phyloP scores from a whole-genome alignment of 2,888 invertebrate species.

The Brachylomia viminalis region DNA sequence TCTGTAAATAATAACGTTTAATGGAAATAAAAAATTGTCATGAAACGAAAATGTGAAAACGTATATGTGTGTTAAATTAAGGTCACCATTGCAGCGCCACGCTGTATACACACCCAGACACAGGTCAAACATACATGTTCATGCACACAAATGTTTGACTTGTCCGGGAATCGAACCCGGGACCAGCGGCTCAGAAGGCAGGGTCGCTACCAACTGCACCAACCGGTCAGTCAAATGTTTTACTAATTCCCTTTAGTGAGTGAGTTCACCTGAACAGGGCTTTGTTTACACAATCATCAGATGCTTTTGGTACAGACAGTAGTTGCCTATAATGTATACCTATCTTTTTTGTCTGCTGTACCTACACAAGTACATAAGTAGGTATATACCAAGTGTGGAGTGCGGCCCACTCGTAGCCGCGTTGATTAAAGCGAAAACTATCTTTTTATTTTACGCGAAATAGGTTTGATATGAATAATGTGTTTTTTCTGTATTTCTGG shows the following conservation, averaged over 20 bases:
- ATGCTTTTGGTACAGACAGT: not conserved
- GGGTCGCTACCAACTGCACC: too few species aligned
- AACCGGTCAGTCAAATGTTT: too few species aligned
- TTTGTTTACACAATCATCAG: not conserved
- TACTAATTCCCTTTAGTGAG: not conserved
- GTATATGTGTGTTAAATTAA: too few species aligned
- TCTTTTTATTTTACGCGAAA: slow-evolving; percentile 50
- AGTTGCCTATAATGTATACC: not conserved
- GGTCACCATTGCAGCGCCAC: too few species aligned
- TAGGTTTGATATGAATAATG: slow-evolving; percentile 51
- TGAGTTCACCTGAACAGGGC: not conserved
- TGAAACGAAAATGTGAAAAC: too few species aligned
- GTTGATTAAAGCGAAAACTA: slow-evolving; percentile 62
- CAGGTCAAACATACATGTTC: too few species aligned
- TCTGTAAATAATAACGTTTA: too few species aligned
- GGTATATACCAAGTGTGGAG: slow-evolving; percentile 6
- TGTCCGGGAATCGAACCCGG: too few species aligned
- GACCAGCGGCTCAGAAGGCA: too few species aligned
- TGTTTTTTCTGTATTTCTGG: slow-evolving; percentile 48
- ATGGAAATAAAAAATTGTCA: too few species aligned
- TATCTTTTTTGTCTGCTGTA: slow-evolving; percentile 9
- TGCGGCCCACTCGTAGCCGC: slow-evolving; percentile 18
- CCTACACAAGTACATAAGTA: slow-evolving; percentile 3
- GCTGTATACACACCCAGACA: too few species aligned
- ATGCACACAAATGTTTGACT: too few species aligned